Base-by-base conservation (phyloP, 2,888 invertebrate species). In the Trilocha varians region DNA sequence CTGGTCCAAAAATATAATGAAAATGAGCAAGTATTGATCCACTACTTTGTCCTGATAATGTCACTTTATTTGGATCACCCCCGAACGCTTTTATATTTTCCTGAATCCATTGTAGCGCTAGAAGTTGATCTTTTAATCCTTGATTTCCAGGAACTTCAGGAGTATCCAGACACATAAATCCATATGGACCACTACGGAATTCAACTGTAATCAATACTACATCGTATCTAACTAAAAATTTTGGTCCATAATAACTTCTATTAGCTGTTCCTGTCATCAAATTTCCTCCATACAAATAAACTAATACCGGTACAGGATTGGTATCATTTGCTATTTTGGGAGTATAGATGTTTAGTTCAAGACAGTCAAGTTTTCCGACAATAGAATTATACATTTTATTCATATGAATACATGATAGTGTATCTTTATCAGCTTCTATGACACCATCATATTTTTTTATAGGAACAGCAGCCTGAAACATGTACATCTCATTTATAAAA, bases 341-440 rank as follows among this genome's bases (percentile, higher is more conserved):
- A 2, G 88, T 86, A 55, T 87, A 91, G 0, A 69, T 39, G 38
- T 63, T 62, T 3, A 69, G 34, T 17, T 55, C 55, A 1, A 70
- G 49, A 32, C 65, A 64, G 32, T 63, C 60, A 1, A 63, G 41
- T 3, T 49, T 39, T 4, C 65, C 65, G 0, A 52, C 45, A 16
- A 57, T 41, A 1, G 49, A 51, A 4, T 50, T 35, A n/a, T n/a
- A n/a, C 13, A 49, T 54, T 9, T 62, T 57, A 13, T 59, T 56
- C 5, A 42, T 16, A 52, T 66, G 65, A 4, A 62, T 61, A 41
- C 65, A 66, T 40, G 53, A 47, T 3, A 51, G 52, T 2, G 59
- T 55, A 38, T 69, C 65, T 15, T 65, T 55, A 35, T 49, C 44
- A 15, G 69, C 66, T 33, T 58, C 53, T 34, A 58, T 67, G n/a